Base-by-base conservation (phyloP, 2,888 invertebrate genomes). In the Phymatocera aterrima region DNA sequence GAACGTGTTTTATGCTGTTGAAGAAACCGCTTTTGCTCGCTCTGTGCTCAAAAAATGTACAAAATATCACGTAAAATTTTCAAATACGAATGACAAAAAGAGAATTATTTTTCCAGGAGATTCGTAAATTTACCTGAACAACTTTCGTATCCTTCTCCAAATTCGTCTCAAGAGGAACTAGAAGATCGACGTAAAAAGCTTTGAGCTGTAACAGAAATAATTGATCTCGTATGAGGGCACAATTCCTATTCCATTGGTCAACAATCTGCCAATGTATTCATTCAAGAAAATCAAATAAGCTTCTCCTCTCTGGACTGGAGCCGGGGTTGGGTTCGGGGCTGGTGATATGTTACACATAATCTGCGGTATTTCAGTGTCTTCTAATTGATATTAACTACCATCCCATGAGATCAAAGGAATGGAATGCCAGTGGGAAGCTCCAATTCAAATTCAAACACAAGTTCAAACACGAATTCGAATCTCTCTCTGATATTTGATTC, bases 121-220 rank as follows among this genome's bases (percentile, higher is more conserved):
- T 31, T 34, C 6, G 64, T 3, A 65, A 61, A 91, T 93, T 92
- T 92, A 96, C 96, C 94, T 96, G 96, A 82, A 96, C 95, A 86
- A 97, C 97, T 94, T 97, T 97, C 81, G 97, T 97, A 91, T 97
- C 97, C 91, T 97, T 97, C 91, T 97, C 97, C 89, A 97, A 93
- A 92, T 97, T 97, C 81, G 97, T 97, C 93, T 98, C 98, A 91
- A 98, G 92, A 85, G 98, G 98, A 84, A 97, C 97, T 86, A 98
- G 92, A 82, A 98, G 93, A 92, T 98, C 98, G 81, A 97, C 97
- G 92, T 98, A 97, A 91, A 98, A 97, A 37, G 97, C 97, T 92
- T 98, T 98, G 85, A 98, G 91, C 98, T 98, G 93, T 54, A 93
- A 92, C 83, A 84, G 85, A 85, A 84, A n/a, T n/a, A n/a, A 57